phyloP scores from a whole-genome alignment of 2,888 invertebrate species.

The Antitype chi region DNA sequence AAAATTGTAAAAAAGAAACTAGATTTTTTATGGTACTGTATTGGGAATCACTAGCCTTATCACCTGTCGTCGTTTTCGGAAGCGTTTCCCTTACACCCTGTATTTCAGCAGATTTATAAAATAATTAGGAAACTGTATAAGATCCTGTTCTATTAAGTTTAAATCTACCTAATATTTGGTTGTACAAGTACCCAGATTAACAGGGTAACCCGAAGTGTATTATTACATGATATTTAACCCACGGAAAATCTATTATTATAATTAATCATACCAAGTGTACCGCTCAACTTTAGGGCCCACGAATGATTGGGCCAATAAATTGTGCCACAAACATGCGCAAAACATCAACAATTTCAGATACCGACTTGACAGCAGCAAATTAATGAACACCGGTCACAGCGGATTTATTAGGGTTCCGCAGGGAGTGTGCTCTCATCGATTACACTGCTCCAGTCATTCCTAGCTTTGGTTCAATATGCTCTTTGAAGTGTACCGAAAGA shows the following conservation, averaged over 20 bases:
- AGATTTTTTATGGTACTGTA: too few relatives aligned
- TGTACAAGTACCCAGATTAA: constrained; percentile 27
- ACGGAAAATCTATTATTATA: constrained; percentile 73
- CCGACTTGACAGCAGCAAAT: constrained; percentile 84
- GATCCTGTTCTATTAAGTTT: background rate
- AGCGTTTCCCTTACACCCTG: too few relatives aligned
- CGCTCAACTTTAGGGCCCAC: constrained; percentile 77
- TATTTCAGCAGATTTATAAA: background rate
- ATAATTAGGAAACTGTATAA: background rate
- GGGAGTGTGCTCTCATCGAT: constrained; percentile 75
- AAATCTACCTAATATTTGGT: constrained; percentile 19
- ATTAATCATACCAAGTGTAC: constrained; percentile 73
- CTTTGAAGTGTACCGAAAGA: constrained; percentile 61
- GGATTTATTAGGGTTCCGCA: constrained; percentile 84
- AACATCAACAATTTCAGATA: constrained; percentile 89
- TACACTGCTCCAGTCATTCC: constrained; percentile 68
- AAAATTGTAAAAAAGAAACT: too few relatives aligned
- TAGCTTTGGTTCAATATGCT: constrained; percentile 67
- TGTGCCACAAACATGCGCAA: constrained; percentile 83
- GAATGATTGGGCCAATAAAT: constrained; percentile 85
- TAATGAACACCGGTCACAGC: constrained; percentile 85
- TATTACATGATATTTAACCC: constrained; percentile 59
- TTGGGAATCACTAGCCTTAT: too few relatives aligned
- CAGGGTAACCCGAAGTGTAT: constrained; percentile 38
- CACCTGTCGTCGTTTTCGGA: too few relatives aligned